A percentile compares a stretch with the other conserved stretches of the same genome.
Evolutionary conservation across 1,140 invertebrate genomes (phyloP).

Genomic region (Chironomus tepperi): DNA sequence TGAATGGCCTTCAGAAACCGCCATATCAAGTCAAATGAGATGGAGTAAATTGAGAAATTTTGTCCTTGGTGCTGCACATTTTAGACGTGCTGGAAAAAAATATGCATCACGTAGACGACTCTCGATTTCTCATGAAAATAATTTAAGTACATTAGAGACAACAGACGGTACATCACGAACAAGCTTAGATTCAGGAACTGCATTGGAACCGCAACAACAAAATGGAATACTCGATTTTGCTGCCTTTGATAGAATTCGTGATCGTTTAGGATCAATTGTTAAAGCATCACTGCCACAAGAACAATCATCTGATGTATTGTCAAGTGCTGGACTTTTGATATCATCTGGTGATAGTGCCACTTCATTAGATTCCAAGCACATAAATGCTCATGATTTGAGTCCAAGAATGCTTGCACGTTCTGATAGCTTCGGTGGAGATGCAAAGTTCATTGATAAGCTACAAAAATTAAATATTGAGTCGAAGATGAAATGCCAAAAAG

Average conservation of each 20-base stretch:
- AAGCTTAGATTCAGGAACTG: constrained; percentile 43
- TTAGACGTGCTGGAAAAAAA: constrained; percentile 60
- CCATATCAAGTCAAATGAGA: constrained; percentile 66
- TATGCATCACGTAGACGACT: constrained; percentile 43
- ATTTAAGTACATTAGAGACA: constrained; percentile 42
- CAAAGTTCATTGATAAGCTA: constrained; percentile 61
- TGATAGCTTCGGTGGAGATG: constrained; percentile 66
- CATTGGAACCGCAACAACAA: constrained; percentile 28
- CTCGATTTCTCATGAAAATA: constrained; percentile 36
- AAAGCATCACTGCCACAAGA: constrained; percentile 41
- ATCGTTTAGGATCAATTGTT: constrained; percentile 54
- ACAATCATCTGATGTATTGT: constrained; percentile 41
- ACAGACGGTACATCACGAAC: constrained; percentile 44
- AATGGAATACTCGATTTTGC: constrained; percentile 42
- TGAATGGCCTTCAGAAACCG: constrained; percentile 83
- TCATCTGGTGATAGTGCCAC: constrained; percentile 28
- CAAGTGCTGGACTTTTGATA: constrained; percentile 52
- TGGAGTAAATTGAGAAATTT: constrained; percentile 94
- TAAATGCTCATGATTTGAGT: constrained; percentile 33
- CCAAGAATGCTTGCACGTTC: constrained; percentile 48
- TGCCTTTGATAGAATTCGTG: constrained; percentile 48
- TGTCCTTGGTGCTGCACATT: constrained; percentile 80
- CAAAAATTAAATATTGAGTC: constrained; percentile 38
- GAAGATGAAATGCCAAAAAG: constrained; percentile 23
- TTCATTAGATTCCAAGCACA: constrained; percentile 22